Evolutionary conservation across 35 echinoderm and acorn worm species (phyloP).

Genomic region (Heliocidaris erythrogramma): DNA sequence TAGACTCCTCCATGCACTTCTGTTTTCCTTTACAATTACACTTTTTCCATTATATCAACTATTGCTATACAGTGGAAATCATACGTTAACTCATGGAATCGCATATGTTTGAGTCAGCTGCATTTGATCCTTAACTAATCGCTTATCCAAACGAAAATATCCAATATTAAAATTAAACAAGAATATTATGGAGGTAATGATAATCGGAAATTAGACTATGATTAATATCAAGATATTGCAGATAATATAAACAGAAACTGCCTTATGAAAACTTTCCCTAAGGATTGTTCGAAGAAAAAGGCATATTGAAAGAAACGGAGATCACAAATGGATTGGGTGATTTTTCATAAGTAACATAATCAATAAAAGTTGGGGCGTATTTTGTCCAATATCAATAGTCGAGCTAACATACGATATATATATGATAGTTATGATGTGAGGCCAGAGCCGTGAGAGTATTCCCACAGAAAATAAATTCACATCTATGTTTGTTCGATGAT

Average conservation of each 20-base stretch:
- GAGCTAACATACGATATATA: not conserved
- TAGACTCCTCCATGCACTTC: not conserved
- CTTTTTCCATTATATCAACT: not conserved
- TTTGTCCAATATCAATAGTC: not conserved
- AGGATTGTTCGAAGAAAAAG: no score
- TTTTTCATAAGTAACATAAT: not conserved
- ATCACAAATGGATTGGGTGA: not conserved
- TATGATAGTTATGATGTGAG: not conserved
- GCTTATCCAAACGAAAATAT: no score
- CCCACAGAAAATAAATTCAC: not conserved
- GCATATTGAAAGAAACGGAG: not conserved
- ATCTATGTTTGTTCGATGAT: not conserved
- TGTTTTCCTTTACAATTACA: not conserved
- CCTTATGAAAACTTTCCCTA: no score
- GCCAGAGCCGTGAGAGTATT: not conserved
- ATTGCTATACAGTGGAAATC: no score
- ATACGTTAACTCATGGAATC: no score
- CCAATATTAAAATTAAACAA: no score
- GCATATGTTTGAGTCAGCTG: no score
- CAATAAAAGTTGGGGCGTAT: not conserved
- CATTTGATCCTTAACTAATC: no score
- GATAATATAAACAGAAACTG: no score
- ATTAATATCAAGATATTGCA: no score
- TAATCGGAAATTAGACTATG: no score
- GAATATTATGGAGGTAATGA: no score